Conservation (phyloP, 2,797 vertebrate genomes). For the Mastacembelus armatus region DNA sequence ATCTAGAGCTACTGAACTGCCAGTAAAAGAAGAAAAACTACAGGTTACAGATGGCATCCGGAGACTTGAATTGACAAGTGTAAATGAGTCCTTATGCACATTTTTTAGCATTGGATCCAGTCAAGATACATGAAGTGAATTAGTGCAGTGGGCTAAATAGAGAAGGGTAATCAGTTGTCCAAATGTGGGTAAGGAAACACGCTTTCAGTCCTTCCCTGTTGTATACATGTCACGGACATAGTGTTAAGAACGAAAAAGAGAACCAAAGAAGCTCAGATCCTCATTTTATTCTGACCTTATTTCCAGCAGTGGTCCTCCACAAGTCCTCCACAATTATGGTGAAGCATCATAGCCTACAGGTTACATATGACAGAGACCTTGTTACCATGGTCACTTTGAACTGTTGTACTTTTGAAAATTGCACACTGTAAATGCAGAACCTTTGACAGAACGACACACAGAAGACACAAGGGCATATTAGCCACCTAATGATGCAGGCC, state of each 20-base stretch:
- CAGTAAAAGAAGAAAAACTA: no score
- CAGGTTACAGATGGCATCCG: not conserved
- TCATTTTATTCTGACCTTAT: not conserved
- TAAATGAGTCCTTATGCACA: not conserved
- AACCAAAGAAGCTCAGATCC: not conserved
- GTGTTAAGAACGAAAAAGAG: not conserved
- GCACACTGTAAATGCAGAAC: not conserved
- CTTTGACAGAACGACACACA: slow-evolving; percentile 1
- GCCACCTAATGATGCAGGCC: slow-evolving; percentile 20
- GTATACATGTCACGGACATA: not conserved
- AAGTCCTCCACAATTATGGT: no score
- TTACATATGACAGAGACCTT: no score
- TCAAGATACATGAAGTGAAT: not conserved
- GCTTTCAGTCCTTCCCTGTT: not conserved
- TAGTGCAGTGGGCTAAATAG: not conserved
- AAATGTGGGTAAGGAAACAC: not conserved
- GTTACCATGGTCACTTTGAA: no score
- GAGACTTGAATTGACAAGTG: not conserved
- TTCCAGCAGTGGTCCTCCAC: no score
- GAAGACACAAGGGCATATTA: slow-evolving; percentile 27
- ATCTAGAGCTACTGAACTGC: no score
- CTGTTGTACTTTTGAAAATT: no score
- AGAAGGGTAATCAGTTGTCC: not conserved
- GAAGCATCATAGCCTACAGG: no score
- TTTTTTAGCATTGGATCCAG: not conserved